These are phyloP conservation scores for Agrotis clavis DNA, from an alignment of 2,888 invertebrate species.

Conservation along the genomic window DNA sequence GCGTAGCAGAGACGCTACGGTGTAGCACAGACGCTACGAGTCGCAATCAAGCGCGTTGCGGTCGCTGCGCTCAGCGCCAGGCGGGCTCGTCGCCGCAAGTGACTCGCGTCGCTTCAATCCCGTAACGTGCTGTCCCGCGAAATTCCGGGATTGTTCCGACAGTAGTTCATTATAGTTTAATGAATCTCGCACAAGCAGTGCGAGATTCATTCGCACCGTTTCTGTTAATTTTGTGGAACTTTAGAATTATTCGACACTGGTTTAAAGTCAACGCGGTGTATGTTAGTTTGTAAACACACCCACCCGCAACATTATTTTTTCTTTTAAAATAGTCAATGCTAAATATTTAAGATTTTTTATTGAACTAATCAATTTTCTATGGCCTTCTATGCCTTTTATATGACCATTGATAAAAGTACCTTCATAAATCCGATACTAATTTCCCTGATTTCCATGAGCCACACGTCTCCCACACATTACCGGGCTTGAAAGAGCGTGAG, in stretches of 20 bases:
- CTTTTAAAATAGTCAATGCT: too few species aligned
- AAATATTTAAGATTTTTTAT: too few species aligned
- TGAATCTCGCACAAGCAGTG: constrained; percentile 32
- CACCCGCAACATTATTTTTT: too few species aligned
- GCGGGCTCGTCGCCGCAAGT: constrained; percentile 21
- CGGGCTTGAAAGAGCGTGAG: constrained; percentile 3
- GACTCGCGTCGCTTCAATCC: constrained; percentile 32
- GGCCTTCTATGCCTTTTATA: too few species aligned
- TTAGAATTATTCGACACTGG: not conserved
- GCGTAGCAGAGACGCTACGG: constrained; percentile 27
- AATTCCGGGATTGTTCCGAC: constrained; percentile 24
- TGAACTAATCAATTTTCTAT: too few species aligned
- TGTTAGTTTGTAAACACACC: too few species aligned
- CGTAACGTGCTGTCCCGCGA: constrained; percentile 2
- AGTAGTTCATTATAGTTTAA: constrained; percentile 45
- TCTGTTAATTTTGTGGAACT: constrained; percentile 24
- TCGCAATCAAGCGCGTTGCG: constrained; percentile 60
- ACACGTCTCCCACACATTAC: constrained; percentile 1
- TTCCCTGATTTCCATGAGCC: not conserved
- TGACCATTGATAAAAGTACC: not conserved
- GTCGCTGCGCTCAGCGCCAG: constrained; percentile 53
- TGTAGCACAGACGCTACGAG: constrained; percentile 35
- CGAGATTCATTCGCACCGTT: constrained; percentile 6
- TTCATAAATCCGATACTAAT: too few species aligned
- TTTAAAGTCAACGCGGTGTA: too few species aligned